Percentiles rank a stretch among this genome's conserved stretches.
Evolutionary conservation across 1,140 invertebrate species (phyloP).

Genomic region (Bombus confusus): DNA sequence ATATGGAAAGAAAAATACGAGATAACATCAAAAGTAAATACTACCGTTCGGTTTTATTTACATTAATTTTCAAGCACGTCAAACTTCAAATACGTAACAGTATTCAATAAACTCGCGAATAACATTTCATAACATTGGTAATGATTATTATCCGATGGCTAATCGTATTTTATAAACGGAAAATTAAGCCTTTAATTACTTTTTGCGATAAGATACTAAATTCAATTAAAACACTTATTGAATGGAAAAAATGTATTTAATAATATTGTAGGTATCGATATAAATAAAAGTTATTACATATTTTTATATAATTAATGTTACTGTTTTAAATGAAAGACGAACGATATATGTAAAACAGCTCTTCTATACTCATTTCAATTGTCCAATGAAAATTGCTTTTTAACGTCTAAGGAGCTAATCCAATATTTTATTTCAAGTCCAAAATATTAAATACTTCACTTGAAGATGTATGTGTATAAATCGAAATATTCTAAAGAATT

Average conservation of each 20-base stretch:
- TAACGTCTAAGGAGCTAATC: not conserved
- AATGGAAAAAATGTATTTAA: not conserved
- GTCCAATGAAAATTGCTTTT: not conserved
- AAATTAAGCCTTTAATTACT: not conserved
- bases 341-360: not conserved
- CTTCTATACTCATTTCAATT: not conserved
- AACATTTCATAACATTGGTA: no score
- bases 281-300: not conserved
- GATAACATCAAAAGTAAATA: not conserved
- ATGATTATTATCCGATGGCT: no score
- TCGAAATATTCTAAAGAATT: not conserved
- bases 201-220: not conserved
- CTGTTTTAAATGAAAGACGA: not conserved
- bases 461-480: no score
- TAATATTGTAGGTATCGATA: not conserved
- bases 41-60: not conserved
- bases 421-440: not conserved
- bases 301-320: not conserved
- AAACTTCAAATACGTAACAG: no score
- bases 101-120: no score
- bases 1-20: not conserved
- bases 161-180: no score
- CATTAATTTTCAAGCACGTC: not conserved
- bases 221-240: not conserved
- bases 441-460: not conserved